Conservation (phyloP, 1,140 invertebrate genomes). For the Melitaea cinxia region DNA sequence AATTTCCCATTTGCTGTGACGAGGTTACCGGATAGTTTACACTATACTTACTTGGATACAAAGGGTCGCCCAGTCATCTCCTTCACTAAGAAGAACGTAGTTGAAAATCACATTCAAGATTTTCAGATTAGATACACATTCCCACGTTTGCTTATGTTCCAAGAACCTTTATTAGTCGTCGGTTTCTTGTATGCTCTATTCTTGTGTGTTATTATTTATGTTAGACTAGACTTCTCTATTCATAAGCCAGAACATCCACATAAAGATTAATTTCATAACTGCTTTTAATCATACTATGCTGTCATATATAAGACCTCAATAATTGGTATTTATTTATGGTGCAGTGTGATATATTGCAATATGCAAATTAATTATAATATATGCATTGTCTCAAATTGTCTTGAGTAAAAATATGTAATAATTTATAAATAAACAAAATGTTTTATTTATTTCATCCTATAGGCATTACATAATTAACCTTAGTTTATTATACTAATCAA, state of each 20-base stretch:
- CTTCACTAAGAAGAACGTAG: constrained; percentile 93
- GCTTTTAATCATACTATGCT: constrained; percentile 23
- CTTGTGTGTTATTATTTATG: constrained; percentile 95
- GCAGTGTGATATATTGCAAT: constrained; percentile 13
- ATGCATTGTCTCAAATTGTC: constrained; percentile 23
- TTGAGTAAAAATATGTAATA: constrained; percentile 30
- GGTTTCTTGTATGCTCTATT: constrained; percentile 95
- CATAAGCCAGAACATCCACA: constrained; percentile 82
- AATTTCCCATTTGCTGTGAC: constrained; percentile 92
- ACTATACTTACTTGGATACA: constrained; percentile 98
- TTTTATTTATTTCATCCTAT: constrained; percentile 10
- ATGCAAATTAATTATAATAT: background rate
- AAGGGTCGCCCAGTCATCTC: constrained; percentile 94
- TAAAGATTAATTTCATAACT: constrained; percentile 59
- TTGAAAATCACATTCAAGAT: constrained; percentile 98
- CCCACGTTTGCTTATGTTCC: constrained; percentile 91
- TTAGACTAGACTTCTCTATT: constrained; percentile 97
- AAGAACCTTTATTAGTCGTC: constrained; percentile 95
- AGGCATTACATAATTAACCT: too few species aligned
- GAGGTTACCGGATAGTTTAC: constrained; percentile 88
- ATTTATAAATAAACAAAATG: constrained; percentile 6
- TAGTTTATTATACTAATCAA: too few species aligned
- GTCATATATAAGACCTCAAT: constrained; percentile 10
- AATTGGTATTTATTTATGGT: constrained; percentile 20
- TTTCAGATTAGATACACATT: constrained; percentile 94